These are phyloP conservation scores for Acheta domesticus DNA, from an alignment of 2,888 invertebrate genomes.

Conservation along the genomic window DNA sequence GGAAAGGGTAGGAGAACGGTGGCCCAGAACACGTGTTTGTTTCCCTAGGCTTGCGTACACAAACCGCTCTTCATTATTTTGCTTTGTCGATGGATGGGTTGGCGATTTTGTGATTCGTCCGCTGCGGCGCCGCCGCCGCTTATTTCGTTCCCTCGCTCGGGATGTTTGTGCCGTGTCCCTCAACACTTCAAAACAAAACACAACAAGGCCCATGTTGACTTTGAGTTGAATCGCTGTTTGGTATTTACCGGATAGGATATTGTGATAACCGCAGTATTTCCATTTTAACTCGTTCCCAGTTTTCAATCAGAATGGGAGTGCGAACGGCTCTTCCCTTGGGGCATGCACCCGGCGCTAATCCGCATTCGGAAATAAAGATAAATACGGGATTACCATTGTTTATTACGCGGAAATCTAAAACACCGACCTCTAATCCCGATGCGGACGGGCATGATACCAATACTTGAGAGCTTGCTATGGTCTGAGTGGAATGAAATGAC, in stretches of 20 bases:
- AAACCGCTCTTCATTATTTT: constrained; percentile 22
- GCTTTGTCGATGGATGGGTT: constrained; percentile 23
- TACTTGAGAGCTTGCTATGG: neutral
- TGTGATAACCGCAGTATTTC: constrained; percentile 27
- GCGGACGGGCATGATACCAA: neutral
- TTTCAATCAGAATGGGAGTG: constrained; percentile 31
- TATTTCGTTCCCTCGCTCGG: neutral
- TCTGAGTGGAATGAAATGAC: neutral
- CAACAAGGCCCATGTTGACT: constrained; percentile 20
- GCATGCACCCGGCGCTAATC: constrained; percentile 3
- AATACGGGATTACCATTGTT: constrained; percentile 24
- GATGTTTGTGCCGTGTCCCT: constrained; percentile 12
- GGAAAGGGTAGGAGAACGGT: neutral
- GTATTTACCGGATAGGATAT: constrained; percentile 22
- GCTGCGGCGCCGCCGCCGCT: neutral
- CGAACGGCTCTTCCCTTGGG: constrained; percentile 1
- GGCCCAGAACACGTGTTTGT: constrained; percentile 19
- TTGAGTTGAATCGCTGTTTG: constrained; percentile 24
- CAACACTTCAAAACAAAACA: constrained; percentile 18
- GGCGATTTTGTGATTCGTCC: constrained; percentile 23
- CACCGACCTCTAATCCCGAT: constrained; percentile 6
- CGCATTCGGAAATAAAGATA: constrained; percentile 22
- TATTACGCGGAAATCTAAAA: constrained; percentile 24
- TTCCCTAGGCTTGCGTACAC: constrained; percentile 21
- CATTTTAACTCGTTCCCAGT: constrained; percentile 32